Percentiles rank a stretch among this genome's conserved stretches.
Conservation (phyloP, 2,888 invertebrate species). For the Leucophenga maculata region DNA sequence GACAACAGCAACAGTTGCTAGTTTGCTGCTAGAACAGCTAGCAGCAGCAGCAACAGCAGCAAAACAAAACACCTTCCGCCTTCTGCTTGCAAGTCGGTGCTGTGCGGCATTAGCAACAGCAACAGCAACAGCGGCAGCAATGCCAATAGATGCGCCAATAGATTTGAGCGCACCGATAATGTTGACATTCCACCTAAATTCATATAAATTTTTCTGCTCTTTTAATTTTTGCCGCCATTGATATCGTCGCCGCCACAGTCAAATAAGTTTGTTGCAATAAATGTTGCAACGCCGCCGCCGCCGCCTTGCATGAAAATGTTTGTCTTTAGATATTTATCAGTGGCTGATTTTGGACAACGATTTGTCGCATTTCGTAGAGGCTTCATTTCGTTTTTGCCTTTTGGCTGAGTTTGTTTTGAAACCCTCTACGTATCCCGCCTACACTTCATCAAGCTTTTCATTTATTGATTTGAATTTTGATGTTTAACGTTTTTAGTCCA, state of each 20-base stretch:
- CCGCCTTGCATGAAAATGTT: background rate
- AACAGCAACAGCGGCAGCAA: background rate
- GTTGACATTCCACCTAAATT: constrained; percentile 67
- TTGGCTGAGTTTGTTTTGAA: background rate
- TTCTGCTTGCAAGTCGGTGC: background rate
- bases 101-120: background rate
- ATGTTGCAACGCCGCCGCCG: constrained; percentile 17
- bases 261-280: constrained; percentile 20
- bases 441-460: constrained; percentile 26
- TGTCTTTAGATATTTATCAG: constrained; percentile 16
- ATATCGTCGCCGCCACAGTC: constrained; percentile 33
- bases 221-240: constrained; percentile 66
- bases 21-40: constrained; percentile 9
- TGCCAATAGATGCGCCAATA: constrained; percentile 52
- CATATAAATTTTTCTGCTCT: constrained; percentile 59
- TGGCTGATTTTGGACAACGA: constrained; percentile 4
- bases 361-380: too few species aligned
- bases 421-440: constrained; percentile 28
- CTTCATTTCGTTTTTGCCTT: background rate
- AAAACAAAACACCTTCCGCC: constrained; percentile 16
- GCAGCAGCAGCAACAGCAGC: constrained; percentile 31
- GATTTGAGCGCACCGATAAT: constrained; percentile 61
- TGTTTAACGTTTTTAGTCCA: constrained; percentile 26
- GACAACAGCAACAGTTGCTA: background rate
- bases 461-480: constrained; percentile 40